Evolutionary conservation across 2,113 vertebrate genomes (phyloP).

Genomic region (Catagonus wagneri): DNA sequence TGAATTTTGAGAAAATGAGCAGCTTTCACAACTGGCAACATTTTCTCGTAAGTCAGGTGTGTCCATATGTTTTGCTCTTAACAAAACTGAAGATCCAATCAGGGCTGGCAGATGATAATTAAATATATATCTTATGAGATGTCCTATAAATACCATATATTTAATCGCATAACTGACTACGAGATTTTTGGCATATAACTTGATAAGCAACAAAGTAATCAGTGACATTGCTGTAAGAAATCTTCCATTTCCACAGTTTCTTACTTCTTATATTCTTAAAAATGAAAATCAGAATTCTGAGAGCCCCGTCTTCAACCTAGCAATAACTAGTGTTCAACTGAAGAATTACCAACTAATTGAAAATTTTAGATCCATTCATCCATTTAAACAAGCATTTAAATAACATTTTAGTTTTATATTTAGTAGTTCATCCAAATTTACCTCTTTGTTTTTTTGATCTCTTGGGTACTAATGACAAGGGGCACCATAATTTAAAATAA

Average conservation of each 20-base stretch:
- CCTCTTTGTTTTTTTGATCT: conserved; percentile 2
- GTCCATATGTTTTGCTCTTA: neutral
- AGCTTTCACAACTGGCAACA: neutral
- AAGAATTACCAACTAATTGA: conserved; percentile 8
- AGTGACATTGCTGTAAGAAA: neutral
- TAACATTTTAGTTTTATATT: neutral
- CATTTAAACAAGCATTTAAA: neutral
- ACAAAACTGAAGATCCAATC: neutral
- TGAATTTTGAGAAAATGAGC: neutral
- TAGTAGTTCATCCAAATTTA: neutral
- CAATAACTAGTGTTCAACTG: neutral
- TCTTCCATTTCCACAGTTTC: neutral
- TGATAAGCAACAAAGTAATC: neutral
- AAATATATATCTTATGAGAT: neutral
- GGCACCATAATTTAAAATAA: neutral
- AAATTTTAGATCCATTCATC: neutral
- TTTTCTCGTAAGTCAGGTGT: neutral
- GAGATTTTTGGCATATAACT: neutral
- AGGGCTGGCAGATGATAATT: neutral
- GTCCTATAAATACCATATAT: too few species aligned
- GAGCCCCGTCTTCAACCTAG: neutral
- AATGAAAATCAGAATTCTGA: neutral
- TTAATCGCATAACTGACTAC: neutral
- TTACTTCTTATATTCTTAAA: neutral
- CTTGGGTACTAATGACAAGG: neutral